phyloP scores from a whole-genome alignment of 2,888 invertebrate genomes.

The Heliothis peltigera region DNA sequence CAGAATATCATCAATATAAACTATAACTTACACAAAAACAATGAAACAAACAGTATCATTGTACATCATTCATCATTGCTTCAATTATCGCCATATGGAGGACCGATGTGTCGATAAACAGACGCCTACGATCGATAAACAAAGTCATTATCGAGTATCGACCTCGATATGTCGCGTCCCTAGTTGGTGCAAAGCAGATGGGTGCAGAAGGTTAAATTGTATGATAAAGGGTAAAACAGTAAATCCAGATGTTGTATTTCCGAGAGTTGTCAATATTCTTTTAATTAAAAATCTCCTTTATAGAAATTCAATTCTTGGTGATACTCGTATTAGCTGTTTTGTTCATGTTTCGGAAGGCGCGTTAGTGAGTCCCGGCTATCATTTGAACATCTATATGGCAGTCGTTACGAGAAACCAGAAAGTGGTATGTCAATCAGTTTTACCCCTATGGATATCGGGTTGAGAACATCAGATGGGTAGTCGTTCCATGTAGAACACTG shows the following conservation, averaged over 20 bases:
- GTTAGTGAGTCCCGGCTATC: too few species aligned
- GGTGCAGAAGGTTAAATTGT: conserved; percentile 34
- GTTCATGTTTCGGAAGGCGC: too few species aligned
- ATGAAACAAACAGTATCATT: conserved; percentile 27
- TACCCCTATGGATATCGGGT: too few species aligned
- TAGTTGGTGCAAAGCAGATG: conserved; percentile 27
- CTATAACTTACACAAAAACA: conserved; percentile 30
- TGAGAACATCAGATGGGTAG: too few species aligned
- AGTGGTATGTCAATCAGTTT: too few species aligned
- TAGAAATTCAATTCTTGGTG: too few species aligned
- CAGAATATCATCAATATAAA: conserved; percentile 30
- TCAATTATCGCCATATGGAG: conserved; percentile 46
- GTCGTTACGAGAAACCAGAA: too few species aligned
- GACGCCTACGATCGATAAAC: conserved; percentile 55
- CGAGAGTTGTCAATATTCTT: not conserved
- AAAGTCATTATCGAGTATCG: conserved; percentile 55
- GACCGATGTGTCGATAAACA: conserved; percentile 49
- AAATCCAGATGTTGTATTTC: not conserved
- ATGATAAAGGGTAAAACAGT: not conserved
- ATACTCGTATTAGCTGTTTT: too few species aligned
- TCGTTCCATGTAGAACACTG: too few species aligned
- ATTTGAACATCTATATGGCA: too few species aligned
- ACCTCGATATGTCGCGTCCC: conserved; percentile 54
- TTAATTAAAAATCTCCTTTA: not conserved
- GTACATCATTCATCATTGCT: conserved; percentile 44